Evolutionary conservation across 2,113 vertebrate genomes (phyloP).

Genomic region (Pyrgilauda ruficollis): DNA sequence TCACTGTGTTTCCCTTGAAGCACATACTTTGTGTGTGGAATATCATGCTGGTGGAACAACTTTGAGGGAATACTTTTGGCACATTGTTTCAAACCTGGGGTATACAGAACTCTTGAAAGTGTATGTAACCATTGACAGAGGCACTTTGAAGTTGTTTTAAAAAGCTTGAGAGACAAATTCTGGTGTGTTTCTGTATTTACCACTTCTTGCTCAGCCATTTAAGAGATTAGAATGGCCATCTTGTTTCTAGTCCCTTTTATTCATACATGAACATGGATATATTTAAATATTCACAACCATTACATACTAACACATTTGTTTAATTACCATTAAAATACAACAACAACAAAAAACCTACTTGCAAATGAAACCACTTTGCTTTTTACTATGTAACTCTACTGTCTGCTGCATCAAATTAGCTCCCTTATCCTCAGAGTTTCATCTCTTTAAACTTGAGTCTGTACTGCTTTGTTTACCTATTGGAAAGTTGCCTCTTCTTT

Average conservation of each 20-base stretch:
- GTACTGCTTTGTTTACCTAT: background rate
- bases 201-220: background rate
- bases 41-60: fast-evolving
- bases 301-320: background rate
- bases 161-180: background rate
- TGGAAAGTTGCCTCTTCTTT: background rate
- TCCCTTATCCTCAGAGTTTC: background rate
- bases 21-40: background rate
- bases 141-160: background rate
- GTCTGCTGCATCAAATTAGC: background rate
- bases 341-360: background rate
- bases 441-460: background rate
- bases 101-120: background rate
- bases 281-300: background rate
- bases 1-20: background rate
- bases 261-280: background rate
- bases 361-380: background rate
- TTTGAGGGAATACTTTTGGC: background rate
- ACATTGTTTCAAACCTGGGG: fast-evolving
- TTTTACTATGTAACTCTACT: background rate
- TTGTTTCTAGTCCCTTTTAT: background rate
- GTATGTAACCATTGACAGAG: background rate
- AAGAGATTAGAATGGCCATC: background rate
- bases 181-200: background rate
- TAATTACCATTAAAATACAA: background rate